These are phyloP conservation scores for Nycticebus coucang DNA, from an alignment of 2,113 vertebrate species.

Conservation along the genomic window DNA sequence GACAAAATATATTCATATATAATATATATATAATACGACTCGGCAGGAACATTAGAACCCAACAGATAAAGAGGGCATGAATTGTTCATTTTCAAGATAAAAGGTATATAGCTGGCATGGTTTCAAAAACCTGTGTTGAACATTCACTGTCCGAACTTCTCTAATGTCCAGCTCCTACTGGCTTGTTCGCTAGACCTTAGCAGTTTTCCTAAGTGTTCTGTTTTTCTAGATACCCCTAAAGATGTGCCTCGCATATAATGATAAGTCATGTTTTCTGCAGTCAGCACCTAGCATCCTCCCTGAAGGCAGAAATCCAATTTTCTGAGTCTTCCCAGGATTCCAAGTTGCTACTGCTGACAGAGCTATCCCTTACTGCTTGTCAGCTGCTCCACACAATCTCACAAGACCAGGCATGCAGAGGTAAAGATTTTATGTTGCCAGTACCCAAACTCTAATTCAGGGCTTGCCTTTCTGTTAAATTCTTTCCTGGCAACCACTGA, in stretches of 20 bases:
- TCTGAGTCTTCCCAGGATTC: background rate
- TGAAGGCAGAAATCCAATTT: background rate
- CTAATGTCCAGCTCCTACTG: background rate
- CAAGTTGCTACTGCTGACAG: accelerated
- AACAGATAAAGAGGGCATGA: background rate
- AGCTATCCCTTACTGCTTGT: background rate
- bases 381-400: background rate
- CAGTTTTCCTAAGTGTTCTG: background rate
- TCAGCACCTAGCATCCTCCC: background rate
- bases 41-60: background rate
- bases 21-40: too few relatives aligned
- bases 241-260: accelerated
- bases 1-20: background rate
- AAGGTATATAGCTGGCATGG: background rate
- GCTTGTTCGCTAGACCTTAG: background rate
- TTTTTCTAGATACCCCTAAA: background rate
- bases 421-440: background rate
- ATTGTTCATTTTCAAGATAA: background rate
- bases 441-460: background rate
- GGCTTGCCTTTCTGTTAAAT: background rate
- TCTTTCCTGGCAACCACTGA: background rate
- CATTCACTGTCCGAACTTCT: background rate
- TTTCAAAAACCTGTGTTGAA: background rate
- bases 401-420: background rate
- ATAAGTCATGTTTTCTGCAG: background rate